Conservation (phyloP, 2,113 vertebrate genomes). For the Dasyurus viverrinus region DNA sequence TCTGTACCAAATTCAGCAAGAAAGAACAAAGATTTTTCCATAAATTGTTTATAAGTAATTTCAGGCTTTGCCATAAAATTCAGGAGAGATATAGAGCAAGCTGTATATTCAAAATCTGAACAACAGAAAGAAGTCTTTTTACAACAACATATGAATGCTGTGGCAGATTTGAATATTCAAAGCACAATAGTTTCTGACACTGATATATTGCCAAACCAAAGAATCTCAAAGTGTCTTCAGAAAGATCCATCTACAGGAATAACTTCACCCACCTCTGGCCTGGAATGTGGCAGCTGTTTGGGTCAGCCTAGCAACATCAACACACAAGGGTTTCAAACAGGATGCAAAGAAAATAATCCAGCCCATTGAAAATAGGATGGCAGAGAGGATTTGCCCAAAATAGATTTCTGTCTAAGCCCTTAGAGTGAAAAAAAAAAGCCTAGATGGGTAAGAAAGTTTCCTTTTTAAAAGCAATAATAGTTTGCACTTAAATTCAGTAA, state of each 20-base stretch:
- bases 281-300: constrained; percentile 76
- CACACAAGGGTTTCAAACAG: constrained; percentile 75
- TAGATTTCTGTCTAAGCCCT: constrained; percentile 57
- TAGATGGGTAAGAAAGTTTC: neutral
- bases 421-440: constrained; percentile 29
- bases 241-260: constrained; percentile 66
- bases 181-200: constrained; percentile 26
- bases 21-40: constrained; percentile 24
- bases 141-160: constrained; percentile 32
- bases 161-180: constrained; percentile 22
- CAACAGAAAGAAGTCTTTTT: constrained; percentile 12
- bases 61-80: constrained; percentile 43
- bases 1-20: constrained; percentile 65
- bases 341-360: constrained; percentile 68
- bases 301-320: constrained; percentile 72
- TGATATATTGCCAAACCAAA: constrained; percentile 57
- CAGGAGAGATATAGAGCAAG: constrained; percentile 41
- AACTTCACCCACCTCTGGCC: constrained; percentile 72
- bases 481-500: neutral
- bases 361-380: constrained; percentile 74
- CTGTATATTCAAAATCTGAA: constrained; percentile 8
- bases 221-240: constrained; percentile 52
- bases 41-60: constrained; percentile 46
- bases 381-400: constrained; percentile 62
- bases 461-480: neutral